Percentiles rank a stretch among this genome's conserved stretches.
Conservation (phyloP, 2,113 vertebrate genomes). For the Orcinus orca region DNA sequence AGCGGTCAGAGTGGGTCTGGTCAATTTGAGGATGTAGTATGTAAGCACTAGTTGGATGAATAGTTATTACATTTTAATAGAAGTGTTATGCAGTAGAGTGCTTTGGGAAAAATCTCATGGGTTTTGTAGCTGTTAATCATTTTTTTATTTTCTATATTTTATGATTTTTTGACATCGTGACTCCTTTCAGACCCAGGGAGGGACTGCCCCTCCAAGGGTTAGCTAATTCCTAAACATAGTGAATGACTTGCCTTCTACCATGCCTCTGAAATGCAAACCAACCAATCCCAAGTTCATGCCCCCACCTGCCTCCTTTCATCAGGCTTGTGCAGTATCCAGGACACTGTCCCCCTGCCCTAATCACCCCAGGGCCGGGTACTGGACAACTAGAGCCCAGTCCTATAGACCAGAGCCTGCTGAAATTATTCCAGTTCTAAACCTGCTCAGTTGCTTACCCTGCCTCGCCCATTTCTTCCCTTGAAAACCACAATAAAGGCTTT, state of each 20-base stretch:
- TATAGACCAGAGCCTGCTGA: not conserved
- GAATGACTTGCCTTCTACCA: not conserved
- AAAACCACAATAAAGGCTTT: not conserved
- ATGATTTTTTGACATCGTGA: not conserved
- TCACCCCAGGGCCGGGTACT: not conserved
- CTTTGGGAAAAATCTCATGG: not conserved
- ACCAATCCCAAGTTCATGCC: not conserved
- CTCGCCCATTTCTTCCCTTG: not conserved
- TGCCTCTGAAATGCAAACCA: not conserved
- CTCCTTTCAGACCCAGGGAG: not conserved
- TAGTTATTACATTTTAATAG: not conserved
- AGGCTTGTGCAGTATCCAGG: not conserved
- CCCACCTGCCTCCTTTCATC: not conserved
- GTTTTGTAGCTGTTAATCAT: not conserved
- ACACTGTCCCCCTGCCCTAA: not conserved
- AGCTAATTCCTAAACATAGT: not conserved
- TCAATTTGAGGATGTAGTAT: not conserved
- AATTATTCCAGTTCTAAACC: not conserved
- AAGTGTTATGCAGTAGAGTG: not conserved
- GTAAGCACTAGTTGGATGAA: not conserved
- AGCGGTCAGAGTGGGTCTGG: not conserved
- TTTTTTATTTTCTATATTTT: not conserved
- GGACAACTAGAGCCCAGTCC: not conserved
- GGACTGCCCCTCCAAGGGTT: not conserved
- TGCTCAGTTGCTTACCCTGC: not conserved